Percentiles rank a stretch among this genome's conserved stretches.
Evolutionary conservation across 2,113 vertebrate genomes (phyloP).

Genomic region (Pundamilia nyererei): DNA sequence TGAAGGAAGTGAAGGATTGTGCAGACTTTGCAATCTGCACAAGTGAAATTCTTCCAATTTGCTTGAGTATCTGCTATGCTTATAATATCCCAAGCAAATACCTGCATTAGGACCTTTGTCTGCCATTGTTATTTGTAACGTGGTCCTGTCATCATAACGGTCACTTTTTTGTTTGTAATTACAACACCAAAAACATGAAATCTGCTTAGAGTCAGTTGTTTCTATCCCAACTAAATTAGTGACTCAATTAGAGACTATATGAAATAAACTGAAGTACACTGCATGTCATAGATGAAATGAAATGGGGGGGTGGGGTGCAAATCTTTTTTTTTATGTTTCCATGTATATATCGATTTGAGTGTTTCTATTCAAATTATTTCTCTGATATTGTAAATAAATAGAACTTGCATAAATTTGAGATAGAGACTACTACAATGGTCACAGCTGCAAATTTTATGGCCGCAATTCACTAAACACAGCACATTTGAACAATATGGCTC

Average conservation of each 20-base stretch:
- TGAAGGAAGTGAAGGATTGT: not conserved
- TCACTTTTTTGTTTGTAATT: not conserved
- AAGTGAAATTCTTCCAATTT: not conserved
- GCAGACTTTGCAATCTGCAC: not conserved
- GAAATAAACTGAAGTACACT: not conserved
- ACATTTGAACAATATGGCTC: not conserved
- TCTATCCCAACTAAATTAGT: not conserved
- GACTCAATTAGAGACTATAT: accelerated
- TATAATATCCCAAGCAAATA: not conserved
- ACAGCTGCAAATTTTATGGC: not conserved
- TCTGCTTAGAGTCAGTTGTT: not conserved
- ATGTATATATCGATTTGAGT: not conserved
- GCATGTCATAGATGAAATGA: not conserved
- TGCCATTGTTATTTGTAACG: not conserved
- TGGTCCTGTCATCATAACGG: not conserved
- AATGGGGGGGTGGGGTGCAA: not conserved
- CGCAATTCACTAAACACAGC: not conserved
- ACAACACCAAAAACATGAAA: not conserved
- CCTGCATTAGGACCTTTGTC: not conserved
- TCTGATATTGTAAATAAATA: not conserved
- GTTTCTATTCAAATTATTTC: not conserved
- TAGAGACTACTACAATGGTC: not conserved
- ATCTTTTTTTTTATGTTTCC: not conserved
- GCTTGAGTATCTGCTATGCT: not conserved
- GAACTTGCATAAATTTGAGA: not conserved